These are phyloP conservation scores for Trimorus sp. DNA, from an alignment of 2,888 invertebrate genomes.

Conservation along the genomic window DNA sequence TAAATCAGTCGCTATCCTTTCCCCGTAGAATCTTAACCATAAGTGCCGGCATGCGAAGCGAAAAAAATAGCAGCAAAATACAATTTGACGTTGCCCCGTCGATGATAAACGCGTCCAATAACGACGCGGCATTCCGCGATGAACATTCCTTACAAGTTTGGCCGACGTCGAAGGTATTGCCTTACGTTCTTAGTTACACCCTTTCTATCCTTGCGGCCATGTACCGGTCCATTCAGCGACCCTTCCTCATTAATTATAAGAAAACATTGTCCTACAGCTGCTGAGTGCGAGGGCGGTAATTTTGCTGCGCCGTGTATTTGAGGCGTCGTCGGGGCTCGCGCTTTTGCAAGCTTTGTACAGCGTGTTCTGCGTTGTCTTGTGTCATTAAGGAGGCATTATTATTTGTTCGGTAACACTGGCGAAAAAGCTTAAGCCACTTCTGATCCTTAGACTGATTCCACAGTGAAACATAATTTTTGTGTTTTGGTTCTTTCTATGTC, in stretches of 20 bases:
- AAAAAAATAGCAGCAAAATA: conserved; percentile 22
- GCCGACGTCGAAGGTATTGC: conserved; percentile 72
- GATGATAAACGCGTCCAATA: conserved; percentile 70
- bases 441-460: background rate
- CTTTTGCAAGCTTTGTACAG: conserved; percentile 56
- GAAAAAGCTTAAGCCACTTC: conserved; percentile 5
- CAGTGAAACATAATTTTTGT: no score
- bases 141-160: conserved; percentile 74
- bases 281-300: conserved; percentile 62
- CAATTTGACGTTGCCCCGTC: conserved; percentile 42
- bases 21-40: no score
- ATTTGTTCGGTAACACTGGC: conserved; percentile 37
- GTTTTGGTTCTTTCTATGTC: no score
- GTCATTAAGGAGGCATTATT: conserved; percentile 66
- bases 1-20: no score
- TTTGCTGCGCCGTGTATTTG: conserved; percentile 58
- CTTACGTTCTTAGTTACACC: conserved; percentile 75
- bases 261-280: conserved; percentile 76
- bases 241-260: conserved; percentile 79
- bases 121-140: conserved; percentile 71
- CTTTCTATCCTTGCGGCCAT: conserved; percentile 76
- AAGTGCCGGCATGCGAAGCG: conserved; percentile 12
- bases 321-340: conserved; percentile 47
- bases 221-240: conserved; percentile 76
- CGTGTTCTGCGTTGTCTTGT: conserved; percentile 59